Evolutionary conservation across 1,140 invertebrate genomes (phyloP).

Genomic region (Drosophila lini): DNA sequence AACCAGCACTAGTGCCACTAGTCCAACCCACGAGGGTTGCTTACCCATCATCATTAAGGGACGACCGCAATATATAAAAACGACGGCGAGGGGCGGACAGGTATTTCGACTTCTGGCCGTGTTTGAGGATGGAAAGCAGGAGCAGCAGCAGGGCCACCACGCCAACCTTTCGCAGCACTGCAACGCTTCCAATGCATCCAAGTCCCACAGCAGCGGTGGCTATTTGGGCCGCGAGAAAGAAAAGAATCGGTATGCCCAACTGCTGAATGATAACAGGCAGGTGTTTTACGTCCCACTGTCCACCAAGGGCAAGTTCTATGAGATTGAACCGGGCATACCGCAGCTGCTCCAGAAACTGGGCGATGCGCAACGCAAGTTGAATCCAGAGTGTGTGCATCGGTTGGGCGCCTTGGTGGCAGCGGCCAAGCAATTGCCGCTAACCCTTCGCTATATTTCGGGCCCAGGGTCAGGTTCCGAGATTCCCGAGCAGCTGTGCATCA

Average conservation of each 20-base stretch:
- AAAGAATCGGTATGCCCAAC: conserved; percentile 81
- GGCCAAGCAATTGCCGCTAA: conserved; percentile 71
- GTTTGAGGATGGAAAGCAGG: conserved; percentile 83
- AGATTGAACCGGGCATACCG: conserved; percentile 81
- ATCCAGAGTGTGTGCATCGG: conserved; percentile 84
- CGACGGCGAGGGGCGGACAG: conserved; percentile 78
- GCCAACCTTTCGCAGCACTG: conserved; percentile 33
- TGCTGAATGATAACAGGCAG: conserved; percentile 81
- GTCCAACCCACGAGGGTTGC: conserved; percentile 74
- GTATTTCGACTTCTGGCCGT: conserved; percentile 81
- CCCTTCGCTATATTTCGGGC: conserved; percentile 77
- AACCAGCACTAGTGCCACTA: conserved; percentile 46
- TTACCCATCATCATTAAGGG: conserved; percentile 60
- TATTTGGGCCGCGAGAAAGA: conserved; percentile 78
- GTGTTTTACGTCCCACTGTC: conserved; percentile 80
- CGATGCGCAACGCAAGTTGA: conserved; percentile 70
- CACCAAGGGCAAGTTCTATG: conserved; percentile 83
- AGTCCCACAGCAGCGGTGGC: conserved; percentile 27
- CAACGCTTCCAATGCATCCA: conserved; percentile 33
- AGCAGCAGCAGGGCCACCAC: conserved; percentile 24
- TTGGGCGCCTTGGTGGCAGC: conserved; percentile 68
- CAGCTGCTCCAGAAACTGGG: conserved; percentile 76
- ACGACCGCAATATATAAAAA: conserved; percentile 80
- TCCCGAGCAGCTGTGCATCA: conserved; percentile 78
- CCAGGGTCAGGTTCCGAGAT: conserved; percentile 55